phyloP scores from a whole-genome alignment of 2,888 invertebrate species.

The Chaetoderma sp. region DNA sequence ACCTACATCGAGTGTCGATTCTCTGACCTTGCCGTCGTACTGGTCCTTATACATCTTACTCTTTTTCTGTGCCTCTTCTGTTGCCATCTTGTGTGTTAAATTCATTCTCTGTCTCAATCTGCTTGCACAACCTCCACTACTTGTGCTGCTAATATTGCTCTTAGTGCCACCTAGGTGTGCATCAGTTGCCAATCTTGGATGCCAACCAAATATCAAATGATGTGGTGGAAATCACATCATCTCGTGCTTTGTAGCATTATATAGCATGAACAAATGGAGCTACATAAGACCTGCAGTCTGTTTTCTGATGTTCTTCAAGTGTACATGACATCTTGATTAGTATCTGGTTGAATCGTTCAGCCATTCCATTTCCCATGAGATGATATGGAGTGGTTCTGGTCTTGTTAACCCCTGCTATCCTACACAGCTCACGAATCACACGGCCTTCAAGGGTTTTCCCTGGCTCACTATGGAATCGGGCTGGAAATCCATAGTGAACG shows the following conservation, averaged over 20 bases:
- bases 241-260: conserved; percentile 26
- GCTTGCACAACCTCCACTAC: too few relatives aligned
- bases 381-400: conserved; percentile 27
- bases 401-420: conserved; percentile 20
- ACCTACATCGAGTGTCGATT: too few relatives aligned
- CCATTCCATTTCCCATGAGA: conserved; percentile 15
- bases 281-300: conserved; percentile 19
- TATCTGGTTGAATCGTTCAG: conserved; percentile 23
- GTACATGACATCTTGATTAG: conserved; percentile 25
- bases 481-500: conserved; percentile 23
- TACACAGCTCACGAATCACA: conserved; percentile 20
- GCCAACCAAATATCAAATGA: too few relatives aligned
- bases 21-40: too few relatives aligned
- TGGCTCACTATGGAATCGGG: conserved; percentile 25
- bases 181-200: too few relatives aligned
- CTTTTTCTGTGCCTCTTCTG: too few relatives aligned
- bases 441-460: conserved; percentile 24
- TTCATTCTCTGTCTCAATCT: too few relatives aligned
- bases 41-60: too few relatives aligned
- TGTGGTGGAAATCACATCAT: conserved; percentile 17
- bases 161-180: too few relatives aligned
- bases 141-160: too few relatives aligned
- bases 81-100: too few relatives aligned
- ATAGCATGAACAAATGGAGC: conserved; percentile 14
- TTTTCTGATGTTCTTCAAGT: too few relatives aligned